Evolutionary conservation across 2,797 vertebrate genomes (phyloP), one percentile per base, ranked within the genome.

Genomic region (Tapirus indicus): DNA sequence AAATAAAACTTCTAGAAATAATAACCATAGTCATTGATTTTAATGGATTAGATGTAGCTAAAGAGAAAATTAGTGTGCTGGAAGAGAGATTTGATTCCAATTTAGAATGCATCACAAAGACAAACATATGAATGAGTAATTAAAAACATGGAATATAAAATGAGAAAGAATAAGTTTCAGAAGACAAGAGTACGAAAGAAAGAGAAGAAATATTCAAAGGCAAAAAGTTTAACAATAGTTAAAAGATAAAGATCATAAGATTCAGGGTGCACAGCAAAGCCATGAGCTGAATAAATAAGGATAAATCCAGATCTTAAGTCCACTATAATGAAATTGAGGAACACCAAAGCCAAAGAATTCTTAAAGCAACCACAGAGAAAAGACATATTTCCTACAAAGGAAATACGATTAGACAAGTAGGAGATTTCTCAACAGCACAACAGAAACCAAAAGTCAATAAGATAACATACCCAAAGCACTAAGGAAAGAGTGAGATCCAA

Each of bases 41-140:
- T 74, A 92, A 66, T 83, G 29, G 25, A 35, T 77, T 94, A 97
- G 68, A 91, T 71, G 62, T 71, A 14, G 62, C 32, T 92, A 92
- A 94, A 95, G 35, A 92, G 71, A 93, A 84, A 69, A n/a, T 41
- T 71, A 58, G 38, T 91, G 17, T 88, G 11, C 41, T 92, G 29
- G 47, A 87, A 94, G 82, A 90, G 60, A 83, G n/a, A 78, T 38
- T 16, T 90, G 56, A 83, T 91, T 97, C 52, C 7, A 90, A 78
- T 80, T 85, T 35, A 94, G 41, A 84, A 64, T 35, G 6, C 14
- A 64, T 90, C 75, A 93, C 13, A 92, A 69, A 95, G 77, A 92
- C 18, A 74, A 80, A 91, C 21, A 60, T 49, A 38, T 85, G n/a
- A 83, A 25, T 62, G 58, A 78, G 27, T 49, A 66, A 75, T n/a